Evolutionary conservation across 1,140 invertebrate species (phyloP).

Genomic region (Lepidurus packardi): DNA sequence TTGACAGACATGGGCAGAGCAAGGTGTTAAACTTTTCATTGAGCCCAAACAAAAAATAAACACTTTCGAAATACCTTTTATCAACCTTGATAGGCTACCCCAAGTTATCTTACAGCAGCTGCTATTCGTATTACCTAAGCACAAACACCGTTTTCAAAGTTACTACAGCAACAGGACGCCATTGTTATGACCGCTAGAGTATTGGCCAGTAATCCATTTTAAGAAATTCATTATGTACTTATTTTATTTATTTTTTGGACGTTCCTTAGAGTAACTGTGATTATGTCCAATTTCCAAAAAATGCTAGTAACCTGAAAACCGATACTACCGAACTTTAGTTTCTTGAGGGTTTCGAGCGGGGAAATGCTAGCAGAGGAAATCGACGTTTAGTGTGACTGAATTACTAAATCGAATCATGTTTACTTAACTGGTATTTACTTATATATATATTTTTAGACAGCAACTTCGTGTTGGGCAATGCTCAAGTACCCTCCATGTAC

Average conservation of each 20-base stretch:
- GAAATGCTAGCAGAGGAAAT: no score
- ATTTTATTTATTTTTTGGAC: no score
- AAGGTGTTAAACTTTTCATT: background rate
- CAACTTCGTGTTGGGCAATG: slow-evolving; percentile 96
- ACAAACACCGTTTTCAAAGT: background rate
- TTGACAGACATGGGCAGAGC: background rate
- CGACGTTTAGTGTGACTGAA: no score
- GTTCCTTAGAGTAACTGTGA: no score
- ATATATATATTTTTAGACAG: slow-evolving; percentile 63
- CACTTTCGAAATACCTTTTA: background rate
- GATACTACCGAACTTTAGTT: no score
- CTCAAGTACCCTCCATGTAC: slow-evolving; percentile 77
- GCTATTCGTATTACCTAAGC: background rate
- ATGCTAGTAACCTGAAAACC: no score
- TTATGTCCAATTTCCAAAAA: no score
- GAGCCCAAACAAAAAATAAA: background rate
- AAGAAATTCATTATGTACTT: no score
- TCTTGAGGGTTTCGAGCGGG: no score
- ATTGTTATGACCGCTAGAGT: background rate
- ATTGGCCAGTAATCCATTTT: background rate
- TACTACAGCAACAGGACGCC: background rate
- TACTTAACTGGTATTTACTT: background rate
- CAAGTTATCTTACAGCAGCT: slow-evolving; percentile 2
- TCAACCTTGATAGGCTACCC: background rate
- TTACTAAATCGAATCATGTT: no score